phyloP scores from a whole-genome alignment of 2,888 invertebrate species.

The Papilio demoleus region DNA sequence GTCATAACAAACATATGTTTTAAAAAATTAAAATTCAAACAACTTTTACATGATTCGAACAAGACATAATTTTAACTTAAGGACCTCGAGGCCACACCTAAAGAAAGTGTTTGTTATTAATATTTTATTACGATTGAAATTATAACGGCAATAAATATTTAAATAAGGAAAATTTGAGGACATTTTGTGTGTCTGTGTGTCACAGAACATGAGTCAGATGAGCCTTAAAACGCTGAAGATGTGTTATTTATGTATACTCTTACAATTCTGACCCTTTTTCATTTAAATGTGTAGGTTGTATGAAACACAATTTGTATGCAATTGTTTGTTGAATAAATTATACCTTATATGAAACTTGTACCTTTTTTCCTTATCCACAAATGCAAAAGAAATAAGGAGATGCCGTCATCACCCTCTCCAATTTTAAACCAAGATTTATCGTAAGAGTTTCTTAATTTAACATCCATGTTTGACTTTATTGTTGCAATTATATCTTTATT shows the following conservation, averaged over 20 bases:
- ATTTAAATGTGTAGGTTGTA: conserved; percentile 13
- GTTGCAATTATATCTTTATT: neutral
- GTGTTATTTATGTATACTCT: conserved; percentile 4
- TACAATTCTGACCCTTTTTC: conserved; percentile 21
- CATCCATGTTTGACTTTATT: neutral
- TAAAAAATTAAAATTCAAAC: neutral
- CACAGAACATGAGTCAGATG: conserved; percentile 1
- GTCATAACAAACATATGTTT: neutral
- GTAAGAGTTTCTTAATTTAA: too few species aligned
- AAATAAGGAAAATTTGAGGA: conserved; percentile 19
- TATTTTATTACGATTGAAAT: conserved; percentile 31
- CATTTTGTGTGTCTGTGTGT: conserved; percentile 6
- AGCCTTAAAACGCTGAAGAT: conserved; percentile 17
- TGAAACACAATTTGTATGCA: neutral
- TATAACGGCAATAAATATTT: conserved; percentile 35
- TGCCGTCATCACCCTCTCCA: neutral
- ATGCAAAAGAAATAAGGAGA: neutral
- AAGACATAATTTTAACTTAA: conserved; percentile 15
- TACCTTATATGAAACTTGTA: neutral
- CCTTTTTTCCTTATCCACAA: neutral
- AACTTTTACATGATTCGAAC: neutral
- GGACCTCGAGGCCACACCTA: conserved; percentile 22
- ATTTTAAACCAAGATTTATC: neutral
- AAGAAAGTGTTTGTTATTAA: conserved; percentile 30
- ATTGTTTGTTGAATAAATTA: conserved; percentile 5